phyloP scores from a whole-genome alignment of 1,140 invertebrate genomes.

The Halesus radiatus region DNA sequence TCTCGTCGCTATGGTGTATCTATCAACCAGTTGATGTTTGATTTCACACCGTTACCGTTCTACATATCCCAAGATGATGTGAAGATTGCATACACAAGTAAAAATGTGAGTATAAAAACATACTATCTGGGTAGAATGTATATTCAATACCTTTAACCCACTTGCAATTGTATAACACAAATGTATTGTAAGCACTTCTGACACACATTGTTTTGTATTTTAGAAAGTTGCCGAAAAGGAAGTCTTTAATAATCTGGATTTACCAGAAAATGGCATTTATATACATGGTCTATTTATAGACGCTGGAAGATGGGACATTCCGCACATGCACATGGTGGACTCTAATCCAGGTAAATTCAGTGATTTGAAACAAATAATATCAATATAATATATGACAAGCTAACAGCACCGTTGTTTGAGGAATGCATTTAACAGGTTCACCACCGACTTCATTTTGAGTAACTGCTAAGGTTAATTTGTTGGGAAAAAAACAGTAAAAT shows the following conservation, averaged over 20 bases:
- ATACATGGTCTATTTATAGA: slow-evolving; percentile 91
- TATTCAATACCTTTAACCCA: too few species aligned
- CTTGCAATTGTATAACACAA: too few species aligned
- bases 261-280: slow-evolving; percentile 81
- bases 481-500: too few species aligned
- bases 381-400: neutral
- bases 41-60: slow-evolving; percentile 72
- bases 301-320: slow-evolving; percentile 85
- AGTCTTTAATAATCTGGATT: slow-evolving; percentile 64
- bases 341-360: slow-evolving; percentile 74
- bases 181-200: too few species aligned
- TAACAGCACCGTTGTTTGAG: neutral
- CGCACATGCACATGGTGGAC: slow-evolving; percentile 77
- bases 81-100: slow-evolving; percentile 59
- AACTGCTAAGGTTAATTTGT: too few species aligned
- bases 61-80: slow-evolving; percentile 79
- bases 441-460: too few species aligned
- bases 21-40: slow-evolving; percentile 87
- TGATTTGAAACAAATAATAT: neutral
- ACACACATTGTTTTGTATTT: too few species aligned
- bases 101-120: neutral
- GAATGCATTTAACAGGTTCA: too few species aligned
- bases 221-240: neutral
- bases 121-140: too few species aligned
- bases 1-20: slow-evolving; percentile 86